Base-by-base conservation (phyloP, 2,113 vertebrate genomes). In the Spea bombifrons region DNA sequence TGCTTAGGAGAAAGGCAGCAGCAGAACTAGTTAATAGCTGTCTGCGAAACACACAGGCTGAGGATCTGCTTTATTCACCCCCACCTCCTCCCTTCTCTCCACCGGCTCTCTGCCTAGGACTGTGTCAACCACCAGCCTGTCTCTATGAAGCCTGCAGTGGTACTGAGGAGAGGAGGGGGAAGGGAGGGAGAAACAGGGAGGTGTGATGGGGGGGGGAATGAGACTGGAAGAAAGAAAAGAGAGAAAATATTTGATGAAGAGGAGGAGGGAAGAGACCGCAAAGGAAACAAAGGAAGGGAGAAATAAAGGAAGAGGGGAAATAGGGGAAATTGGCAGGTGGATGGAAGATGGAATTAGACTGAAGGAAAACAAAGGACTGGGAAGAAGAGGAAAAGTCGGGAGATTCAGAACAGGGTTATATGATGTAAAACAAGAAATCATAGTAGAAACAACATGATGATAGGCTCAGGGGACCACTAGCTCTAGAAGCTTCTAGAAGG, bases 401-500 rank as follows among this genome's bases (percentile, higher is more conserved):
- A 5, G 1, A 47, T 46, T 46, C 3, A 13, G 15, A 67, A 46
- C 9, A 66, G 30, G 7, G 44, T 12, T 45, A 43, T 46, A 45
- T 15, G 8, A 44, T 44, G 5, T 45, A 8, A 67, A 45, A 5
- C 8, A 44, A 67, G 4, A 47, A 15, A 30, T 30, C 30, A 49
- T n/a, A 48, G 66, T 15, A 5, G 48, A n/a, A n/a, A 67, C 45
- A 57, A 47, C 43, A 66, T 61, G 44, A 67, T 48, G 50, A 66
- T 5, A 45, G 64, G 59, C 48, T 48, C 4, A 73, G 12, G 45
- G 13, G 10, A 57, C 89, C 88, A 81, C 88, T 81, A 87, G 88
- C 85, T 83, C 83, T 84, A 85, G 92, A 93, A 93, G 90, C 88
- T 92, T 93, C 92, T 73, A 92, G 91, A 93, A 94, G 7, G 87